Conservation (phyloP, 2,888 invertebrate species). For the Aspidapion aeneum region DNA sequence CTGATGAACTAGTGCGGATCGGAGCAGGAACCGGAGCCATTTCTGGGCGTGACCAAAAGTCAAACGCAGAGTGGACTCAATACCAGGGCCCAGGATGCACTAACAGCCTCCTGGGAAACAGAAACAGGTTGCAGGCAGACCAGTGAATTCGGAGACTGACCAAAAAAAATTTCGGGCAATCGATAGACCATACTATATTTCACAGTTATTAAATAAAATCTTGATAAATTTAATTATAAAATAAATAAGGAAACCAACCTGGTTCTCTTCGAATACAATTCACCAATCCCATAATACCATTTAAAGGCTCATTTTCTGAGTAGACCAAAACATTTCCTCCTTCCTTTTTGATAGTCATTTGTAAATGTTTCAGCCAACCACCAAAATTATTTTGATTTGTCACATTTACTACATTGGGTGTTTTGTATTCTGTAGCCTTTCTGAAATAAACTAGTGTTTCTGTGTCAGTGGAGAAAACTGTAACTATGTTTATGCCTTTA, state of each 20-base stretch:
- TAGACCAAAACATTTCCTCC: slow-evolving; percentile 55
- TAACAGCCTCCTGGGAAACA: not conserved
- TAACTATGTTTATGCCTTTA: slow-evolving; percentile 39
- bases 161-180: no score
- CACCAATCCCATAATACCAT: slow-evolving; percentile 77
- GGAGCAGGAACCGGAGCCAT: not conserved
- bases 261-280: slow-evolving; percentile 65
- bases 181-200: no score
- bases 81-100: not conserved
- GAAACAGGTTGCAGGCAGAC: not conserved
- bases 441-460: slow-evolving; percentile 55
- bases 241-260: slow-evolving; percentile 41
- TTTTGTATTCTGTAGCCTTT: slow-evolving; percentile 41
- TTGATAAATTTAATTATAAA: no score
- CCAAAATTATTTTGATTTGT: not conserved
- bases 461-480: slow-evolving; percentile 49
- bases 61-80: not conserved
- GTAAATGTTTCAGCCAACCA: slow-evolving; percentile 52
- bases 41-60: not conserved
- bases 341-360: slow-evolving; percentile 35
- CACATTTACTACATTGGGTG: not conserved
- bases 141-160: no score
- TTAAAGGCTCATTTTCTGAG: slow-evolving; percentile 62
- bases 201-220: no score
- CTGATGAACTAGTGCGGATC: no score